Conservation (phyloP, 2,797 vertebrate species). For the Lepilemur septentrionalis region DNA sequence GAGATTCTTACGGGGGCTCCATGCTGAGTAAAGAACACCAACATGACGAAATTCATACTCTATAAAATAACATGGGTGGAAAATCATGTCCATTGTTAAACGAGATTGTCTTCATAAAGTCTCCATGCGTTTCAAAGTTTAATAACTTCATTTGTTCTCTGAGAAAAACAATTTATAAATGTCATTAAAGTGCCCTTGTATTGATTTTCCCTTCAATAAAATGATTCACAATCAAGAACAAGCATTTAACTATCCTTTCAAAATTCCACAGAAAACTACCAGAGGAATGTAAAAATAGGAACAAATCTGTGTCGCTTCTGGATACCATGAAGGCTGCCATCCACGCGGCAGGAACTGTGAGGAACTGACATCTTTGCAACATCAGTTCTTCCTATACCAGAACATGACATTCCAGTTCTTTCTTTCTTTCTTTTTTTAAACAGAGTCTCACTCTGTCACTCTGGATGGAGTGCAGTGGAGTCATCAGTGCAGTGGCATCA, state of each 20-base stretch:
- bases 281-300: constrained; percentile 44
- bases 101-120: constrained; percentile 36
- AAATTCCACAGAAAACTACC: constrained; percentile 32
- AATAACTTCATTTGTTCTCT: constrained; percentile 42
- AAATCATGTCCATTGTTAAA: not conserved
- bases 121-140: constrained; percentile 12
- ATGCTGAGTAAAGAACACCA: not conserved
- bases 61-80: not conserved
- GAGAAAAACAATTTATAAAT: constrained; percentile 32
- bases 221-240: not conserved
- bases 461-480: too few relatives aligned
- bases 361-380: not conserved
- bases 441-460: too few relatives aligned
- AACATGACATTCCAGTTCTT: constrained; percentile 24
- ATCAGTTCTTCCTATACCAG: not conserved
- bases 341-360: not conserved
- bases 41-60: not conserved
- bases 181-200: not conserved
- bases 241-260: constrained; percentile 37
- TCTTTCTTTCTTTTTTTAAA: too few relatives aligned
- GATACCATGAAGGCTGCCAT: not conserved
- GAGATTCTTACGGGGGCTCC: not conserved
- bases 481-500: too few relatives aligned
- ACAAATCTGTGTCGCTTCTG: not conserved
- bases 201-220: constrained; percentile 21